These are phyloP conservation scores for Adelognathus sp. DNA, from an alignment of 2,888 invertebrate species.

Conservation along the genomic window DNA sequence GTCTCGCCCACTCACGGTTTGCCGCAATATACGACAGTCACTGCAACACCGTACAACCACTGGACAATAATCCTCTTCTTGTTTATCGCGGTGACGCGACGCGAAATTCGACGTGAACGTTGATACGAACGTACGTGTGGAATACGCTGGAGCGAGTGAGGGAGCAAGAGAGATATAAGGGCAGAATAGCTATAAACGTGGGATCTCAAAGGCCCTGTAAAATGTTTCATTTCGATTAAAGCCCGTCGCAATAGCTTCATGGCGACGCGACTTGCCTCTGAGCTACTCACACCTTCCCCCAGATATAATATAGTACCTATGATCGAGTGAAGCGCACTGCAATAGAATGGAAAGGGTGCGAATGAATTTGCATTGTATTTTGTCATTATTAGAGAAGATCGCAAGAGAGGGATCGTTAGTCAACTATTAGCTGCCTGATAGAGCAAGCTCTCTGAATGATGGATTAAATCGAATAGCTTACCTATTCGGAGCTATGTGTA, in stretches of 20 bases:
- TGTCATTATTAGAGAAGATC: no score
- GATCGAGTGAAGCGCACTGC: not conserved
- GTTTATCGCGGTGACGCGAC: constrained; percentile 34
- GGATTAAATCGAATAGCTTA: no score
- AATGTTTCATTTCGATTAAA: constrained; percentile 54
- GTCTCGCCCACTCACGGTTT: constrained; percentile 1
- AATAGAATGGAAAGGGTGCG: constrained; percentile 1
- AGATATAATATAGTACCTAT: constrained; percentile 12
- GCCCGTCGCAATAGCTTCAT: constrained; percentile 41
- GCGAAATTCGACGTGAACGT: constrained; percentile 15
- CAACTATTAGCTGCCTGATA: no score
- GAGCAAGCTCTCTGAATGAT: no score
- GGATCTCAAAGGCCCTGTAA: constrained; percentile 27
- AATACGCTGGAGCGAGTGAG: not conserved
- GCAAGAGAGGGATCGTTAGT: no score
- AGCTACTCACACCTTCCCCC: not conserved
- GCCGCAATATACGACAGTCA: not conserved
- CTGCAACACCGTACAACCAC: constrained; percentile 8
- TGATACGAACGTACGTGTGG: not conserved
- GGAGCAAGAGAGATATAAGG: not conserved
- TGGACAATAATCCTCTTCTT: constrained; percentile 45
- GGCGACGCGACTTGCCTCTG: constrained; percentile 10
- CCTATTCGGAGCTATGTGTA: no score
- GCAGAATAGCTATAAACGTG: not conserved
- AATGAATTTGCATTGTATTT: no score